Percentiles rank a stretch among this genome's conserved stretches.
Conservation (phyloP, 2,888 invertebrate species). For the Eristalis intricaria region DNA sequence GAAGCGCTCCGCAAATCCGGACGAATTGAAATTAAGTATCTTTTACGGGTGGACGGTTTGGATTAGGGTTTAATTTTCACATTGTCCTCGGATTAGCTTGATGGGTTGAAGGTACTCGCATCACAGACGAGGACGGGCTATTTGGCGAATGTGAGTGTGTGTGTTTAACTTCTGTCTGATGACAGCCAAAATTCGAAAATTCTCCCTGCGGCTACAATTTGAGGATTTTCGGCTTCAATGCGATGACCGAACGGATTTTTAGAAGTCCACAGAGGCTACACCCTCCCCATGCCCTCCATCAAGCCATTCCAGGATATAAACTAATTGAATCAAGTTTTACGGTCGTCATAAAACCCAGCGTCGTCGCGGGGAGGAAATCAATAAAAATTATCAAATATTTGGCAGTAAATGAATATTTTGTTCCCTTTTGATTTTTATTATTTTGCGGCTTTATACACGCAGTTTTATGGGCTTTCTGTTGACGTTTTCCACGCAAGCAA, state of each 20-base stretch:
- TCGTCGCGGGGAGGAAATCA: constrained; percentile 22
- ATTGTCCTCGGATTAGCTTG: constrained; percentile 70
- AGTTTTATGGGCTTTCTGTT: constrained; percentile 39
- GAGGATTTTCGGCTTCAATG: not conserved
- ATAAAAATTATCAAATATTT: constrained; percentile 50
- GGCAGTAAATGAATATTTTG: constrained; percentile 30
- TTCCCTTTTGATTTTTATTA: constrained; percentile 22
- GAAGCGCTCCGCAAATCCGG: constrained; percentile 33
- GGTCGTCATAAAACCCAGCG: constrained; percentile 41
- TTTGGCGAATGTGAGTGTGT: constrained; percentile 2
- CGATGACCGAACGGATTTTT: not conserved
- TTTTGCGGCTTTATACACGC: constrained; percentile 23
- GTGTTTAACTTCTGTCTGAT: constrained; percentile 30
- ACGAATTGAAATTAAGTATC: constrained; percentile 71
- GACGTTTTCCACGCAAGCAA: constrained; percentile 26
- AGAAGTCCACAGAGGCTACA: not conserved
- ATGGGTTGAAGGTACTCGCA: constrained; percentile 24
- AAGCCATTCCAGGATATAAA: constrained; percentile 18
- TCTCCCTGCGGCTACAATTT: constrained; percentile 1
- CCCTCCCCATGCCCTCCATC: not conserved
- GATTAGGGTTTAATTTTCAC: constrained; percentile 71
- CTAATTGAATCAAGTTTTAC: constrained; percentile 52
- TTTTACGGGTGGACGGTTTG: constrained; percentile 68
- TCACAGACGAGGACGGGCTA: not conserved
- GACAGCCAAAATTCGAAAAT: constrained; percentile 37